Evolutionary conservation across 2,113 vertebrate species (phyloP).

Genomic region (Tenrec ecaudatus): DNA sequence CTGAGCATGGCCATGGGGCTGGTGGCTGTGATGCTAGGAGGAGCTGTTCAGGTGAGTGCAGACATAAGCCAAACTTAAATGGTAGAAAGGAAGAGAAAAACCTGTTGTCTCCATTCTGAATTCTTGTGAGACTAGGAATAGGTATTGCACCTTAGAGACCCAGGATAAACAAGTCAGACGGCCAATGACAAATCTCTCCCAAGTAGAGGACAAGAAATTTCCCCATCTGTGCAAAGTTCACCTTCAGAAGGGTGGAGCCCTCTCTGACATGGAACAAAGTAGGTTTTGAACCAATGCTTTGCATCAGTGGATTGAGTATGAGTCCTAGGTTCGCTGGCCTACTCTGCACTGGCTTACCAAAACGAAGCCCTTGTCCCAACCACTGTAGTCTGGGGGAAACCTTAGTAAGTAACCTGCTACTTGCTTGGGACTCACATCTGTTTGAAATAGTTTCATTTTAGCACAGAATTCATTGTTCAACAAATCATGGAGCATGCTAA

Average conservation of each 20-base stretch:
- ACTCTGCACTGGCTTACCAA: not conserved
- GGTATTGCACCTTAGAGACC: not conserved
- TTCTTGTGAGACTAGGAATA: constrained; percentile 31
- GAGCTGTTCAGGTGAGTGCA: constrained; percentile 90
- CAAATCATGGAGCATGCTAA: not conserved
- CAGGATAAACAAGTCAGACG: not conserved
- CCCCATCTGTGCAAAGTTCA: not conserved
- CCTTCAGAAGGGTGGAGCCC: not conserved
- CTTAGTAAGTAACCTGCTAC: not conserved
- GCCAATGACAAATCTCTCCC: constrained; percentile 38
- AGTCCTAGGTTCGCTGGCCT: not conserved
- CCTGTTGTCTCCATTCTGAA: not conserved
- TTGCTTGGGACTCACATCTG: not conserved
- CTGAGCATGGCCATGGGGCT: constrained; percentile 96
- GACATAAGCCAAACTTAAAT: not conserved
- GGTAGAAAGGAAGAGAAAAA: not conserved
- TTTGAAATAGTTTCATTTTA: constrained; percentile 3
- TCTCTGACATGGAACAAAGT: not conserved
- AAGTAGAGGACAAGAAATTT: not conserved
- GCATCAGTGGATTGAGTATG: not conserved
- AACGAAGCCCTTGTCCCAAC: not conserved
- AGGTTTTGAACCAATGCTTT: constrained; percentile 17
- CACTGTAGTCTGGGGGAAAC: not conserved
- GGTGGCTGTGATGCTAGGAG: constrained; percentile 92
- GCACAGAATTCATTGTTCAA: constrained; percentile 5